phyloP scores from a whole-genome alignment of 64 coral and sea anemone genomes.

The Pachyseris speciosa region DNA sequence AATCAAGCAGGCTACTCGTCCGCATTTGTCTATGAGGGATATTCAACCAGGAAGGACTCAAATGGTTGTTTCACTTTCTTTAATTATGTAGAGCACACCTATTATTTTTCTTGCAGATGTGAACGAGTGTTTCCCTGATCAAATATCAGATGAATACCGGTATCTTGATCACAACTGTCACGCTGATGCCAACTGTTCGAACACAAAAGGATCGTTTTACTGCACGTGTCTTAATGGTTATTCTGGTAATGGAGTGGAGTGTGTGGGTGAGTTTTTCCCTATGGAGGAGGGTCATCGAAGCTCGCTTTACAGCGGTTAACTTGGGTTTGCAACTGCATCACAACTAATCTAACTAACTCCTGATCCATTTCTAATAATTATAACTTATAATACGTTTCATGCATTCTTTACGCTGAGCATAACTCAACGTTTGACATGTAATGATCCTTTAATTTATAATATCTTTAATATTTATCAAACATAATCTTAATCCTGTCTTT shows the following conservation, averaged over 20 bases:
- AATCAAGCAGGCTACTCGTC: no score
- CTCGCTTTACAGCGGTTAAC: background rate
- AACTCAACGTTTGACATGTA: no score
- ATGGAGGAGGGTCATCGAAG: background rate
- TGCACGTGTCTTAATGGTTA: constrained; percentile 64
- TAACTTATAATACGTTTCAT: no score
- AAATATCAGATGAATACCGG: constrained; percentile 47
- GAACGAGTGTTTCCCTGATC: constrained; percentile 51
- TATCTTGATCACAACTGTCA: constrained; percentile 76
- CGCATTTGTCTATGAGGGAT: no score
- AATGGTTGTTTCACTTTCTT: no score
- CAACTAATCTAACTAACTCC: background rate
- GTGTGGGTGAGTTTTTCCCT: constrained; percentile 15
- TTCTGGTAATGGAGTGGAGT: constrained; percentile 61
- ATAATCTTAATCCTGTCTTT: no score
- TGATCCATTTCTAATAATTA: background rate
- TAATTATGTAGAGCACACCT: background rate
- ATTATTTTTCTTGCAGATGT: constrained; percentile 52
- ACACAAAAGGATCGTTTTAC: constrained; percentile 65
- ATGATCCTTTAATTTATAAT: no score
- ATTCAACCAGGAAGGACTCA: no score
- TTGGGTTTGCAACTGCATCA: background rate
- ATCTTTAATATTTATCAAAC: no score
- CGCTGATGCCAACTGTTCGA: constrained; percentile 58
- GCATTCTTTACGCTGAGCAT: no score